phyloP scores from a whole-genome alignment of 2,888 invertebrate species.

The Suillia variegata region DNA sequence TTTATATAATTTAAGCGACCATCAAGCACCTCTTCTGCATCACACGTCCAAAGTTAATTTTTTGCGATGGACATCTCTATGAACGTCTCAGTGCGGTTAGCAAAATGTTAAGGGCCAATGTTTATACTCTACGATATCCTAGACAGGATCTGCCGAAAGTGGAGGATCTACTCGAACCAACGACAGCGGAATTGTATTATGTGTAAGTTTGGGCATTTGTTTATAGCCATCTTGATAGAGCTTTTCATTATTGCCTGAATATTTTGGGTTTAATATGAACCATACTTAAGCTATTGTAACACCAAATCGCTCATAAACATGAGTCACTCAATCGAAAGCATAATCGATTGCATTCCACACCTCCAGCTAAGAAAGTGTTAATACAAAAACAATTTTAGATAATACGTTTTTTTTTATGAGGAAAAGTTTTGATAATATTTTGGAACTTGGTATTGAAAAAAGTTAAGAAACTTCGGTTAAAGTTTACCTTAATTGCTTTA shows the following conservation, averaged over 20 bases:
- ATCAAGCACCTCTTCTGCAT: constrained; percentile 51
- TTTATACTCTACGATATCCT: constrained; percentile 47
- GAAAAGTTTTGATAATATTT: too few relatives aligned
- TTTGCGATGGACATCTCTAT: constrained; percentile 53
- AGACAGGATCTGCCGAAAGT: constrained; percentile 41
- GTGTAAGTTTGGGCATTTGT: constrained; percentile 38
- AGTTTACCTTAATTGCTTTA: too few relatives aligned
- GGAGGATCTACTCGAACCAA: constrained; percentile 48
- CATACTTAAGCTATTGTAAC: too few relatives aligned
- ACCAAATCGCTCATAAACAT: too few relatives aligned
- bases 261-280: constrained; percentile 6
- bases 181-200: constrained; percentile 42
- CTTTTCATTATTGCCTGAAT: too few relatives aligned
- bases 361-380: too few relatives aligned
- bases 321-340: too few relatives aligned
- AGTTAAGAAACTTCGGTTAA: too few relatives aligned
- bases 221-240: background rate
- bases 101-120: constrained; percentile 42
- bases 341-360: too few relatives aligned
- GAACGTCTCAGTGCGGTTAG: constrained; percentile 39
- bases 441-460: too few relatives aligned
- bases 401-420: too few relatives aligned
- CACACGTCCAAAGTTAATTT: constrained; percentile 54
- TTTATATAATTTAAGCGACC: constrained; percentile 29
- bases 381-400: too few relatives aligned